Base-by-base conservation (phyloP, 2,113 vertebrate genomes). In the Casuarius casuarius region DNA sequence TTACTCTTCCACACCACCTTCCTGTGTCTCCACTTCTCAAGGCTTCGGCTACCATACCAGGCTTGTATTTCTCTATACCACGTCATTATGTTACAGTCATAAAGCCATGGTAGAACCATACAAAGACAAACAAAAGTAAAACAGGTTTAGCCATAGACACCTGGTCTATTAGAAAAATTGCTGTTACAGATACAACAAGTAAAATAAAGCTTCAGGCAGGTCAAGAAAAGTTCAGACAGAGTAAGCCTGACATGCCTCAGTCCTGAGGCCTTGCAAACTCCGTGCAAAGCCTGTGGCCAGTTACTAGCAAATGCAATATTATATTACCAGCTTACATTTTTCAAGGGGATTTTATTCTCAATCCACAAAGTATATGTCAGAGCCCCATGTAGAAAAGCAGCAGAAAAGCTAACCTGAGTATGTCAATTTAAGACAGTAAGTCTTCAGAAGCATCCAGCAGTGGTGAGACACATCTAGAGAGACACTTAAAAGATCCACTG, bases 61-160 rank as follows among this genome's bases (percentile, higher is more conserved):
- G 52, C 31, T 48, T 35, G 12, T 23, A 44, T 52, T 94, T 85
- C 33, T 44, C 48, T 59, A 33, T 26, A 31, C 13, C 54, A 46
- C n/a, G 75, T 61, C 62, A 68, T n/a, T 58, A 73, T 5, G 1
- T 42, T 76, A 40, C 7, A 92, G 40, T 31, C 75, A 80, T 92
- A 92, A 95, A 96, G 66, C 67, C 59, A 49, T 46, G 46, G 49
- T 86, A n/a, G 44, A 86, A 77, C 54, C 86, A 52, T 0, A 80
- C 61, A 88, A 94, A 92, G 75, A 83, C 79, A 94, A 96, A 94
- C 86, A 89, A 23, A 92, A 95, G 72, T 94, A 92, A 75, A 93
- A 78, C 51, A 72, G 81, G 82, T 92, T 59, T 68, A 74, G 19
- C 70, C 4, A 0, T 84, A 71, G 65, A 91, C 61, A 89, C 38